Evolutionary conservation across 2,888 invertebrate species (phyloP), one percentile per base, ranked within the genome.

Genomic region (Hypsopygia costalis): DNA sequence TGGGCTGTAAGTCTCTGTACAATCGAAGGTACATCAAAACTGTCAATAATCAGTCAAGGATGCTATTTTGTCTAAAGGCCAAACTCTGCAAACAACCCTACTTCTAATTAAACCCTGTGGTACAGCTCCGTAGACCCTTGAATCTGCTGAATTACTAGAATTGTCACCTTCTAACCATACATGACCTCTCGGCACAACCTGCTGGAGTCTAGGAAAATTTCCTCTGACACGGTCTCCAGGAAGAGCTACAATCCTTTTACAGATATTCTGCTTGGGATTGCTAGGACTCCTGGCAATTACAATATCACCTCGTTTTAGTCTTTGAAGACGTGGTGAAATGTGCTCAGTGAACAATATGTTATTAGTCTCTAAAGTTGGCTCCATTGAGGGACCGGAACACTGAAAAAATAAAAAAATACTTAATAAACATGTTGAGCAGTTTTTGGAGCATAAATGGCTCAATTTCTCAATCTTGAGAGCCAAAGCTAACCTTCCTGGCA

Each of bases 151-250:
- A 80, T 97, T 96, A 38, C 74, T 76, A 7, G 90, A 89, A 76
- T 98, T 98, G 69, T 98, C 98, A 10, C 98, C 97, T 83, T 97
- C 95, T 44, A 98, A 79, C 97, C 97, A 98, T 0, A 97, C 94
- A 77, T 96, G 95, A 1, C 97, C 97, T 55, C 89, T 86, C 0
- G 97, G 97, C 30, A 97, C 93, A 69, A 91, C 68, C 52, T 92
- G 86, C 44, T 82, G 75, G 25, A 75, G 63, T 44, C 61, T 69
- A 25, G 77, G 72, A 51, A 82, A 85, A 22, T 66, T 58, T 1
- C 80, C 77, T 51, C 70, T 77, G 20, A 94, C 85, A 66, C 89
- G 92, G 67, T 97, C 96, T 0, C 96, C 97, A 0, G 95, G 93
- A 28, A 96, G 66, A 6, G 92, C 95, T 28, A 90, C 89, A 40